Conservation (phyloP, 2,113 vertebrate genomes). For the Columba livia region DNA sequence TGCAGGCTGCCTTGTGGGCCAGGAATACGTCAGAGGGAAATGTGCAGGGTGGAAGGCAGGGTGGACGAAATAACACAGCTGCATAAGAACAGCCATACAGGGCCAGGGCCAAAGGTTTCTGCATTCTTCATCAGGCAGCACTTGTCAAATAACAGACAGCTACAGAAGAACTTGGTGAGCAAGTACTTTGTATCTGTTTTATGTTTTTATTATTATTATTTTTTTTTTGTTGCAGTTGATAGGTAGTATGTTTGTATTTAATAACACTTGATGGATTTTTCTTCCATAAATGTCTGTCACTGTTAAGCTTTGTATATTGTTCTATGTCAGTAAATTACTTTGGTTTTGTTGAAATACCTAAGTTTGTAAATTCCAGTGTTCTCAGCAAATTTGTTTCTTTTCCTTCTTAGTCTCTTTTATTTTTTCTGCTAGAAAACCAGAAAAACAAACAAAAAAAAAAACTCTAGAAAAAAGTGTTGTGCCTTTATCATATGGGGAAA, state of each 20-base stretch:
- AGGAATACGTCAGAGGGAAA: no score
- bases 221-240: background rate
- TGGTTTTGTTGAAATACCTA: background rate
- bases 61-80: fast-evolving
- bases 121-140: background rate
- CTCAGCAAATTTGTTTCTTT: background rate
- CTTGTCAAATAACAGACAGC: background rate
- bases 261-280: background rate
- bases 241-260: background rate
- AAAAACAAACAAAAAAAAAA: background rate
- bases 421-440: background rate
- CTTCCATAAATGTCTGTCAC: background rate
- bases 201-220: no score
- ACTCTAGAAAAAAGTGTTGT: background rate
- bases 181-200: background rate
- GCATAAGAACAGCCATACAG: background rate
- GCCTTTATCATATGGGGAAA: background rate
- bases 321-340: background rate
- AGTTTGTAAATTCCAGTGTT: background rate
- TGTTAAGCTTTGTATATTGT: background rate
- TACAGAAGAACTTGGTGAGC: background rate
- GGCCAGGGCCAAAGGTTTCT: background rate
- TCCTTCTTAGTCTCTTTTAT: background rate
- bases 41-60: no score
- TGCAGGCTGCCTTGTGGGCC: background rate